A percentile compares a stretch with the other conserved stretches of the same genome.
Conservation (phyloP, 37 sponge, comb jelly and placozoan genomes). For the Chondrilla cf. caribensis region DNA sequence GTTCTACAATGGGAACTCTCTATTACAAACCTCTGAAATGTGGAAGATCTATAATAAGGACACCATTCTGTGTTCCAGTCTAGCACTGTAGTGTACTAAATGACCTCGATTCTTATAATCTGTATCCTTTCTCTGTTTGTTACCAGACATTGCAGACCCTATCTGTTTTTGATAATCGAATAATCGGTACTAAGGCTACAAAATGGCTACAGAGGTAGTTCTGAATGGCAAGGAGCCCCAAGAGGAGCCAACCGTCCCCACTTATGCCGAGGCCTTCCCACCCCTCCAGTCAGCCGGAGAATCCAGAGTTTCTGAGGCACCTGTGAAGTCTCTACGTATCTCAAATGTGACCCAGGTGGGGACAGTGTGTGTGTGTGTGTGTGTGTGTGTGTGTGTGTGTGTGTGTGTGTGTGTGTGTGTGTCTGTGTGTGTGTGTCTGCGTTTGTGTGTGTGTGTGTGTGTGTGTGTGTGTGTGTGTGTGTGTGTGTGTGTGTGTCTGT, state of each 20-base stretch:
- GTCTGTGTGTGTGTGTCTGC: too few species aligned
- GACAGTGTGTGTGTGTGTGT: background rate
- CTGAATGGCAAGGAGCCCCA: background rate
- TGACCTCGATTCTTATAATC: too few species aligned
- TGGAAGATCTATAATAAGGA: too few species aligned
- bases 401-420: background rate
- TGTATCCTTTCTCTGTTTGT: too few species aligned
- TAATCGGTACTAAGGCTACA: background rate
- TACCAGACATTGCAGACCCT: conserved; percentile 34
- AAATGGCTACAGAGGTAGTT: conserved; percentile 1
- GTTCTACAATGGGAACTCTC: too few species aligned
- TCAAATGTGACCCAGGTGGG: conserved; percentile 77
- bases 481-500: background rate
- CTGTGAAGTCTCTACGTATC: conserved; percentile 63
- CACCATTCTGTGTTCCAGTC: too few species aligned
- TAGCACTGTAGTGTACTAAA: too few species aligned
- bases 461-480: conserved; percentile 24
- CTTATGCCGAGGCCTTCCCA: conserved; percentile 88
- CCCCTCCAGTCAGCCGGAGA: conserved; percentile 43
- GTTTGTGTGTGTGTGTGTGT: too few species aligned
- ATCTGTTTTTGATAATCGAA: conserved; percentile 11
- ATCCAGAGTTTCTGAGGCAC: conserved; percentile 31
- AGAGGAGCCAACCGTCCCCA: conserved; percentile 23
- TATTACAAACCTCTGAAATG: too few species aligned
- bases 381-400: background rate